Evolutionary conservation across 2,888 invertebrate genomes (phyloP).

Genomic region (Cryptops parisi): DNA sequence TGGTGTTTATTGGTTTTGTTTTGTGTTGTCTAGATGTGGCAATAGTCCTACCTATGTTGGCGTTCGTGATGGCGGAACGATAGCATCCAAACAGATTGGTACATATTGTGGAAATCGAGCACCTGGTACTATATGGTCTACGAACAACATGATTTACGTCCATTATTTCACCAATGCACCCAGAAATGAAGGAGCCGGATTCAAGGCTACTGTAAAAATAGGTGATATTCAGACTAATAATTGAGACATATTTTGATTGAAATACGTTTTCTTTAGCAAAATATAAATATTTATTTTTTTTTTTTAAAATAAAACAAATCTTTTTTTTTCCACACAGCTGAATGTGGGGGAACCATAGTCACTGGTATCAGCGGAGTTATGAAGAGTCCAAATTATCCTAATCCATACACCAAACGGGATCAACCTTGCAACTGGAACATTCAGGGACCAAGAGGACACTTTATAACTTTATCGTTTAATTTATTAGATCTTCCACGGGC

Average conservation of each 20-base stretch:
- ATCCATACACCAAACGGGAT: constrained; percentile 40
- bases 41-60: constrained; percentile 61
- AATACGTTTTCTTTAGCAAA: too few relatives aligned
- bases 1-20: not conserved
- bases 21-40: constrained; percentile 25
- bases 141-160: constrained; percentile 50
- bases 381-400: constrained; percentile 51
- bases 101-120: constrained; percentile 42
- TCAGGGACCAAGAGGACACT: constrained; percentile 28
- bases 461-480: constrained; percentile 28
- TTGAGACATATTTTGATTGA: too few relatives aligned
- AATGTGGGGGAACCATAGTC: constrained; percentile 52
- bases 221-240: too few relatives aligned
- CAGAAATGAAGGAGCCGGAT: constrained; percentile 54
- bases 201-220: constrained; percentile 51
- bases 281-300: too few relatives aligned
- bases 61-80: constrained; percentile 66
- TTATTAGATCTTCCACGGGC: constrained; percentile 23
- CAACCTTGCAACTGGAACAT: constrained; percentile 58
- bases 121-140: constrained; percentile 47
- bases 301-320: too few relatives aligned
- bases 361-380: constrained; percentile 43
- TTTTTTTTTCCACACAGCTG: too few relatives aligned
- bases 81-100: constrained; percentile 47
- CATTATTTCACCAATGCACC: constrained; percentile 52